Evolutionary conservation across 2,888 invertebrate genomes (phyloP), one percentile per base, ranked within the genome.

Genomic region (Drosophila koepferae): DNA sequence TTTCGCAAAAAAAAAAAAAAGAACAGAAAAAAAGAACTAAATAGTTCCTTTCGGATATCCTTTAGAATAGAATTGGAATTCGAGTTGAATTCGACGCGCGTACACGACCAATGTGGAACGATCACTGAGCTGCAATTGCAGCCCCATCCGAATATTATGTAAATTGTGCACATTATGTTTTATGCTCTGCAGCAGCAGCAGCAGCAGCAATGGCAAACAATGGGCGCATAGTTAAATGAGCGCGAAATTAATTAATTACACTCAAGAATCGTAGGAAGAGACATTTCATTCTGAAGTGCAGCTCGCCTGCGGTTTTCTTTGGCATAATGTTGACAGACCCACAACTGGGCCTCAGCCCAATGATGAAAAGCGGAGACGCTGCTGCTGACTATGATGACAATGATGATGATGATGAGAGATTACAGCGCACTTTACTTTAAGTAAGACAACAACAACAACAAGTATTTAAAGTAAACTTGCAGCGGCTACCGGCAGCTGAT

Each of bases 181-280:
- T 77, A 77, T 81, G 86, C 59, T 81, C 51, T 16, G 53, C 34
- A 58, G n/a, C 62, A 53, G 46, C 23, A 6, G 2, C 46, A 28
- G 28, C 16, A n/a, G 48, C 55, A 46, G 16, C 58, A 28, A 20
- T 28, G 58, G 36, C 55, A 54, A 41, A 55, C 75, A 69, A 74
- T 66, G 59, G 51, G 55, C 51, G 34, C 40, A 59, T 58, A 40
- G 53, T 40, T 46, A 63, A 75, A 67, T 65, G 81, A 75, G 78
- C 63, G 54, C 76, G 54, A 74, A 89, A 90, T 91, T 90, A 91
- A 91, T 90, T 90, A 91, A 91, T 91, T 90, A 89, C 90, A 91
- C 89, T 91, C 72, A 77, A 74, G 80, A 64, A 67, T 71, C 68
- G 53, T 71, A 90, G 91, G 90, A 90, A 84, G 86, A 81, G 77